phyloP scores from a whole-genome alignment of 2,888 invertebrate genomes.

The Drosophila sordidapex region DNA sequence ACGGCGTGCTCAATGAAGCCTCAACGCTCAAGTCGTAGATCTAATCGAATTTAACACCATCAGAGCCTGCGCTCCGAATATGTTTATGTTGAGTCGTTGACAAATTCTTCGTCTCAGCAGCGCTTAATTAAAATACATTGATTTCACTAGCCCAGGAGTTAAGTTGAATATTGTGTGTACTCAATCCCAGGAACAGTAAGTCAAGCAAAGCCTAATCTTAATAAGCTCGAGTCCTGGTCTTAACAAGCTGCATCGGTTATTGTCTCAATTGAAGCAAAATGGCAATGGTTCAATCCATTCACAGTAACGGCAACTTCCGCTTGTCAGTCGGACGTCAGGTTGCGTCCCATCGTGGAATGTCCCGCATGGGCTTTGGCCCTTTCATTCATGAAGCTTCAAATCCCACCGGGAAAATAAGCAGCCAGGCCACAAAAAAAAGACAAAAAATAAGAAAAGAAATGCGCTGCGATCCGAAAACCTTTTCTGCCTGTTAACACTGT shows the following conservation, averaged over 20 bases:
- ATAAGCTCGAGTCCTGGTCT: neutral
- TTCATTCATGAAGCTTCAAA: constrained; percentile 75
- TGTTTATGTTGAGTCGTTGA: constrained; percentile 37
- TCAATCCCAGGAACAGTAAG: constrained; percentile 6
- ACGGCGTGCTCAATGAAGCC: constrained; percentile 53
- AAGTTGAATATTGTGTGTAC: neutral
- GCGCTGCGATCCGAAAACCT: constrained; percentile 58
- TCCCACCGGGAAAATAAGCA: constrained; percentile 77
- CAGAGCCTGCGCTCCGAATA: constrained; percentile 33
- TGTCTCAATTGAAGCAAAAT: constrained; percentile 68
- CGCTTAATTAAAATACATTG: constrained; percentile 51
- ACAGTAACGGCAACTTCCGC: constrained; percentile 69
- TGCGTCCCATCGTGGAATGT: constrained; percentile 37
- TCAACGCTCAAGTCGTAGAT: constrained; percentile 47
- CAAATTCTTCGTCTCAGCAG: constrained; percentile 43
- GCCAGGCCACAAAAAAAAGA: constrained; percentile 34
- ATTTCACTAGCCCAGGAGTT: constrained; percentile 2
- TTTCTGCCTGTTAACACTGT: constrained; percentile 36
- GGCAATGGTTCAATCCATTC: constrained; percentile 34
- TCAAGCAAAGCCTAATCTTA: neutral
- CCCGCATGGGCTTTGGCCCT: constrained; percentile 51
- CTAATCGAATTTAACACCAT: constrained; percentile 73
- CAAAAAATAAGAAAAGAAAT: constrained; percentile 49
- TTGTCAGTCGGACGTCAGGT: constrained; percentile 56
- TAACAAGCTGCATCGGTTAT: constrained; percentile 40